Percentiles rank a stretch among this genome's conserved stretches.
phyloP scores from a whole-genome alignment of 2,797 vertebrate genomes.

The Coendou prehensilis region DNA sequence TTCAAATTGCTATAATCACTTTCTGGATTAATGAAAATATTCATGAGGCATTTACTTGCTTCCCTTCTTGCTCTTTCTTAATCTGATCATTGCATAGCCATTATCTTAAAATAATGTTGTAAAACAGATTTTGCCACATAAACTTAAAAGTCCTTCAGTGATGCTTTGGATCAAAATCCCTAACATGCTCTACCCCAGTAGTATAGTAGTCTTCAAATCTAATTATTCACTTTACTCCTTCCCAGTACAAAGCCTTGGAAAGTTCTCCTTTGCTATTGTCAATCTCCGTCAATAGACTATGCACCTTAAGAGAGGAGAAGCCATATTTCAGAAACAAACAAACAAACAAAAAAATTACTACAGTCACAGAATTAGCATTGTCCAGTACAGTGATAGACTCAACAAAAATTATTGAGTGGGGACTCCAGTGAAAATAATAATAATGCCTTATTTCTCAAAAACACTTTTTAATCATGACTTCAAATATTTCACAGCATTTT shows the following conservation, averaged over 20 bases:
- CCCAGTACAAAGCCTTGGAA: not conserved
- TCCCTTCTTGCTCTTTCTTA: not conserved
- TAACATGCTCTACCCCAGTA: not conserved
- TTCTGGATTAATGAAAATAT: not conserved
- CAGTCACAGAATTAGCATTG: conserved; percentile 23
- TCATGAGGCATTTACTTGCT: not conserved
- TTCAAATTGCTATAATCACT: not conserved
- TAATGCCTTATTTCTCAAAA: not conserved
- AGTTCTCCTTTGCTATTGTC: not conserved
- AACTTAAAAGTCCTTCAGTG: not conserved
- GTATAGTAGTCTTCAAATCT: not conserved
- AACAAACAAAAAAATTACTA: not conserved
- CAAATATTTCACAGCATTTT: not conserved
- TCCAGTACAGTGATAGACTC: not conserved
- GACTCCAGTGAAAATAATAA: conserved; percentile 15
- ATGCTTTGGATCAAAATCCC: not conserved
- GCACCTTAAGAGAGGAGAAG: not conserved
- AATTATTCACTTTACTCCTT: not conserved
- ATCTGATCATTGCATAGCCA: not conserved
- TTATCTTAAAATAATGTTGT: not conserved
- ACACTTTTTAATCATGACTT: not conserved
- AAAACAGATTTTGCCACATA: not conserved
- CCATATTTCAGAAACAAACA: not conserved
- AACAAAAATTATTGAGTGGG: not conserved
- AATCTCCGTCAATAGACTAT: not conserved